Evolutionary conservation across 2,888 invertebrate genomes (phyloP).

Genomic region (Amiota mariae): DNA sequence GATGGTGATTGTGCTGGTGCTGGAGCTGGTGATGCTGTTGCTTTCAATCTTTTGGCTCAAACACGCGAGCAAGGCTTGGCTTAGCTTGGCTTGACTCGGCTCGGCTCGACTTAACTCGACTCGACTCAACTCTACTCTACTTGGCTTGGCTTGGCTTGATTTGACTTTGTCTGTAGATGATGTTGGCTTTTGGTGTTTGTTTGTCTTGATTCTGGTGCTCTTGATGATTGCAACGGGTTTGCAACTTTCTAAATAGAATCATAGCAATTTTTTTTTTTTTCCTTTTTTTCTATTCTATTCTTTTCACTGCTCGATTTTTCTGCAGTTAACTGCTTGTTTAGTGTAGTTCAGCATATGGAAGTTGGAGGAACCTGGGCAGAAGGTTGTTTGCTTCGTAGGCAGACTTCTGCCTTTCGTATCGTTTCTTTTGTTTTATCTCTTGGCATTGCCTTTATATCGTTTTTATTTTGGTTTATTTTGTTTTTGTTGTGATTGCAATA

Average conservation of each 20-base stretch:
- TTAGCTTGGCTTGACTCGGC: not conserved
- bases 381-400: not conserved
- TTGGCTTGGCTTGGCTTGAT: too few relatives aligned
- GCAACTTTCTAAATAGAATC: conserved; percentile 38
- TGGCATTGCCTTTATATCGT: not conserved
- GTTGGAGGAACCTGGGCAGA: not conserved
- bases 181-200: not conserved
- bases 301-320: conserved; percentile 18
- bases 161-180: conserved; percentile 13
- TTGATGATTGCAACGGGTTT: conserved; percentile 54
- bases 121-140: too few relatives aligned
- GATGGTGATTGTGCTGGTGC: not conserved
- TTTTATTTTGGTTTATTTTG: not conserved
- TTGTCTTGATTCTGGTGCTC: conserved; percentile 27
- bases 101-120: too few relatives aligned
- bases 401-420: not conserved
- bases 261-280: conserved; percentile 17
- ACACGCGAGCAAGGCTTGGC: conserved; percentile 55
- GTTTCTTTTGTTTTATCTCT: conserved; percentile 3
- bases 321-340: conserved; percentile 25
- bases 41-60: conserved; percentile 65
- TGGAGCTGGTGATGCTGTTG: conserved; percentile 33
- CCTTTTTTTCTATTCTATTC: not conserved
- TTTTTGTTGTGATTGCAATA: not conserved
- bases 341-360: not conserved